Conservation (phyloP, 2,113 vertebrate genomes). For the Eulemur macaco region DNA sequence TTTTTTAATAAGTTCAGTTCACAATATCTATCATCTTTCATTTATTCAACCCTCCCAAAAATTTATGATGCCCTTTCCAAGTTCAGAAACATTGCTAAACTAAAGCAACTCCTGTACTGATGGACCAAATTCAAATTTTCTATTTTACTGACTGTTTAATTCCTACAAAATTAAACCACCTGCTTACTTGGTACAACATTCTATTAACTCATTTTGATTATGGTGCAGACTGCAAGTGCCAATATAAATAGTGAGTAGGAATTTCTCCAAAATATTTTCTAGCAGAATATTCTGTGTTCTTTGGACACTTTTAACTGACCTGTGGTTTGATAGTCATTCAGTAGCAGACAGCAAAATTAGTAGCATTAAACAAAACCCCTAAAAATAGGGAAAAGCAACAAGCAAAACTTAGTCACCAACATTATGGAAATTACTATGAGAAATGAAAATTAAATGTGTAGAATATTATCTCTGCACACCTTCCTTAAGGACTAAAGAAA, state of each 20-base stretch:
- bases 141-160: slow-evolving; percentile 2
- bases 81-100: not conserved
- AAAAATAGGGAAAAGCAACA: not conserved
- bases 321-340: not conserved
- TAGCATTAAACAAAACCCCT: not conserved
- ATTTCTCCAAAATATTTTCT: slow-evolving; percentile 34
- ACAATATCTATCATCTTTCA: not conserved
- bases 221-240: not conserved
- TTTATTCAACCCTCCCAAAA: not conserved
- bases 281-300: not conserved
- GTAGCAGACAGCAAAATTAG: not conserved
- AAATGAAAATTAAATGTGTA: not conserved
- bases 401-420: not conserved
- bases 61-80: not conserved
- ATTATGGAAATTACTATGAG: not conserved
- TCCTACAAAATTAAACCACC: slow-evolving; percentile 21
- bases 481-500: not conserved
- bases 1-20: not conserved
- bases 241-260: not conserved
- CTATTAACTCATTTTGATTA: slow-evolving; percentile 35
- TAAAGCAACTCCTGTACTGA: not conserved
- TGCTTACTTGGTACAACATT: slow-evolving; percentile 26
- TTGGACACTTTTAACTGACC: not conserved
- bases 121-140: not conserved
- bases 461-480: not conserved